Percentiles rank a stretch among this genome's conserved stretches.
These are phyloP conservation scores for Drosophila takahashii DNA, from an alignment of 1,140 invertebrate genomes.

Conservation along the genomic window DNA sequence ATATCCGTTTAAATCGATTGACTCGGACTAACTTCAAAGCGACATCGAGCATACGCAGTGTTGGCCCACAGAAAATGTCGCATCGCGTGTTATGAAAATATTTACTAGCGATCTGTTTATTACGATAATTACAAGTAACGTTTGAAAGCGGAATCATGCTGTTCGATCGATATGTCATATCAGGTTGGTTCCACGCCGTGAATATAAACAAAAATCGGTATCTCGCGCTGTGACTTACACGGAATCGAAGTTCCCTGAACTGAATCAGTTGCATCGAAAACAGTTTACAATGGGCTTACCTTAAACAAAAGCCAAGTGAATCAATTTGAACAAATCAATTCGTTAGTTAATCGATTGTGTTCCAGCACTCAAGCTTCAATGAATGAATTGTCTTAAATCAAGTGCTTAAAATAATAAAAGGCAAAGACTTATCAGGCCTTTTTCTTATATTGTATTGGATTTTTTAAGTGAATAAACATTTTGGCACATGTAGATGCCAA, in stretches of 20 bases:
- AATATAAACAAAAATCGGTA: conserved; percentile 6
- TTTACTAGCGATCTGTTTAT: conserved; percentile 37
- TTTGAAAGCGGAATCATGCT: conserved; percentile 62
- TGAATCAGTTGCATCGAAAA: conserved; percentile 17
- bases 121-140: conserved; percentile 61
- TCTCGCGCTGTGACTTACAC: conserved; percentile 5
- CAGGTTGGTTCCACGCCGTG: conserved; percentile 70
- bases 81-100: conserved; percentile 54
- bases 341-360: not conserved
- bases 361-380: not conserved
- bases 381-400: not conserved
- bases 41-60: conserved; percentile 28
- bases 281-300: not conserved
- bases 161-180: conserved; percentile 79
- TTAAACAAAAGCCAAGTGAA: conserved; percentile 1
- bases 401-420: not conserved
- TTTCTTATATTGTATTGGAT: not conserved
- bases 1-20: conserved; percentile 11
- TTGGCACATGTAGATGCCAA: not conserved
- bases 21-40: conserved; percentile 9
- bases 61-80: conserved; percentile 44
- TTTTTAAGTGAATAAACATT: not conserved
- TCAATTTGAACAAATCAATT: not conserved
- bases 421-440: not conserved
- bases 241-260: conserved; percentile 6